Conservation (phyloP, 2,797 vertebrate genomes). For the Chromis chromis region DNA sequence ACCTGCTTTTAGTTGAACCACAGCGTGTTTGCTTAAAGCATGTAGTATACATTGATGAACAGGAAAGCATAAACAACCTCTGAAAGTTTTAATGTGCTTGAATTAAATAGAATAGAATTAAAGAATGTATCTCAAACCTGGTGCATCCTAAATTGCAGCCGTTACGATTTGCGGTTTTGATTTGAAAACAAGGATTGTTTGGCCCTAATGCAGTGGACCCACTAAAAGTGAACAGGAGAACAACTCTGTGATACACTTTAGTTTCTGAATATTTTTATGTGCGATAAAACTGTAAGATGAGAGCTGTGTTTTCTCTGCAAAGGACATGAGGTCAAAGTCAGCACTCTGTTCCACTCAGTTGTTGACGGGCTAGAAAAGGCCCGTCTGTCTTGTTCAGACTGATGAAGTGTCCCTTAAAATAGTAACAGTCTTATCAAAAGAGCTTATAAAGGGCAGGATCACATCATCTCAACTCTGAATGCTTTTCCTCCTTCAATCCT, state of each 20-base stretch:
- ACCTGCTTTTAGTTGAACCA: too few species aligned
- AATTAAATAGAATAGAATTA: too few species aligned
- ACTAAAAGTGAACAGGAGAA: background rate
- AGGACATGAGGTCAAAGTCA: slow-evolving; percentile 13
- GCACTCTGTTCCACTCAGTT: slow-evolving; percentile 4
- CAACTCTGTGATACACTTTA: background rate
- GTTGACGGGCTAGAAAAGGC: slow-evolving; percentile 9
- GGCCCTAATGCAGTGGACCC: background rate
- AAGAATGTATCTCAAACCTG: too few species aligned
- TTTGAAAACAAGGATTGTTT: too few species aligned
- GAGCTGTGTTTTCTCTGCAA: background rate
- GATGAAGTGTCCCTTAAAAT: slow-evolving; percentile 53
- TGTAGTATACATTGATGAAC: too few species aligned
- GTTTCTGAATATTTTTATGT: background rate
- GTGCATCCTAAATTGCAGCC: too few species aligned
- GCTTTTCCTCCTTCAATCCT: slow-evolving; percentile 22
- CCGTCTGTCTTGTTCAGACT: slow-evolving; percentile 25
- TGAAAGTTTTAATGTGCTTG: too few species aligned
- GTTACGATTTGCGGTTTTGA: too few species aligned
- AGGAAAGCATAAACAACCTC: too few species aligned
- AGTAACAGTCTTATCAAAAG: slow-evolving; percentile 50
- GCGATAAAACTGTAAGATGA: background rate
- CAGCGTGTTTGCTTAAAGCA: too few species aligned
- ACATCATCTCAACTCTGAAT: slow-evolving; percentile 37
- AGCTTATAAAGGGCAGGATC: slow-evolving; percentile 42